Conservation (phyloP, 2,113 vertebrate genomes). For the Pteronura brasiliensis region DNA sequence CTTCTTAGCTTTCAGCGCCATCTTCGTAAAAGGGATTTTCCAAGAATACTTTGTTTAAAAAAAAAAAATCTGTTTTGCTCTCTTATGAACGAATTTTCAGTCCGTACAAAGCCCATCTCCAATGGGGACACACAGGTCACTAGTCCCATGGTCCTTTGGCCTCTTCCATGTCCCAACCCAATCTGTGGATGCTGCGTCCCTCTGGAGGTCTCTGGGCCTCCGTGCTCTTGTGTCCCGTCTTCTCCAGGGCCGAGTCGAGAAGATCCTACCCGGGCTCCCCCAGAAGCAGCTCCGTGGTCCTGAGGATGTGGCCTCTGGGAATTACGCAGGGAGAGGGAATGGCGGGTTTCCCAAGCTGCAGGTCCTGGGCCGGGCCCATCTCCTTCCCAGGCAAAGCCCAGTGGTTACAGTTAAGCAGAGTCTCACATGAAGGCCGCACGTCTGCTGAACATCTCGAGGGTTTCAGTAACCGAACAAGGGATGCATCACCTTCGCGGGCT, state of each 20-base stretch:
- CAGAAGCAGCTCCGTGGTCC: background rate
- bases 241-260: background rate
- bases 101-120: background rate
- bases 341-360: accelerated
- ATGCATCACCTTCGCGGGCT: accelerated
- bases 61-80: background rate
- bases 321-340: accelerated
- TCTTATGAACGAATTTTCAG: background rate
- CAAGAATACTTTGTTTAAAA: background rate
- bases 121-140: accelerated
- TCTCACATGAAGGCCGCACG: accelerated
- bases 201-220: accelerated
- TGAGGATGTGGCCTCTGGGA: accelerated
- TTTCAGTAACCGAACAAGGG: background rate
- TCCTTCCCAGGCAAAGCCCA: too few species aligned
- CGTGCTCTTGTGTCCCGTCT: accelerated
- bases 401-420: accelerated
- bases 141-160: accelerated
- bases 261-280: accelerated
- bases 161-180: accelerated
- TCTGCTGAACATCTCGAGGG: background rate
- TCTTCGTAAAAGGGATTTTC: too few species aligned
- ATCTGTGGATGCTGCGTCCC: accelerated
- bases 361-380: accelerated
- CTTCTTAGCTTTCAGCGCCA: too few species aligned